Evolutionary conservation across 2,113 vertebrate species (phyloP), one percentile per base, ranked within the genome.

Genomic region (Semnopithecus entellus): DNA sequence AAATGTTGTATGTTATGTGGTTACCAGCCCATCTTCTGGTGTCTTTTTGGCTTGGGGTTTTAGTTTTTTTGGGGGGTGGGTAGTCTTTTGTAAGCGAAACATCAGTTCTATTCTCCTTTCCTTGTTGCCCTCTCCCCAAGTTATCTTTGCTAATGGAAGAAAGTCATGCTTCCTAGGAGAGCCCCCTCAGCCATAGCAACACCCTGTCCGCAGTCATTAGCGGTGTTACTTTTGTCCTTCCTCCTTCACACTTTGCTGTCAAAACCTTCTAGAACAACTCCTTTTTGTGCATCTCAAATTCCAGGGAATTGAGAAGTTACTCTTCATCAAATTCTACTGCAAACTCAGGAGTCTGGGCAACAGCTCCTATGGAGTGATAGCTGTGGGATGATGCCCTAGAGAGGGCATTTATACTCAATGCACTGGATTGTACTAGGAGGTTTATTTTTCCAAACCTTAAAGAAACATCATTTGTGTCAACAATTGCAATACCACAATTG

Each of bases 351-450:
- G 22, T 64, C 43, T 22, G 82, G 35, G 40, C 66, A 11, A 3
- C 38, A 68, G 7, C 14, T 50, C 4, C 40, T 43, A 0, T 0
- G 35, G 43, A 8, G 20, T 6, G 3, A 25, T 10, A 2, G 11
- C 14, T 55, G 16, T 23, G 72, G n/a, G 35, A 16, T 35, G 2
- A 25, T 17, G 23, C 57, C 4, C 0, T 40, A 72, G 11, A n/a
- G 23, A 40, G 38, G 48, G 18, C 13, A 20, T 78, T 30, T 25
- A 43, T 13, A 22, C 66, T 66, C n/a, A 43, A 0, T 11, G 0
- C 35, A 27, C 48, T 25, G 35, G 13, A 55, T 20, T 52, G 48
- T 23, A 27, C 30, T 18, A 72, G 25, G 68, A 72, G 7, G 48
- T 61, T 82, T 38, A n/a, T 30, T 18, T 20, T 76, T 61, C 61